Percentiles rank a stretch among this genome's conserved stretches.
Evolutionary conservation across 1,140 invertebrate genomes (phyloP).

Genomic region (Kradibia gibbosae): DNA sequence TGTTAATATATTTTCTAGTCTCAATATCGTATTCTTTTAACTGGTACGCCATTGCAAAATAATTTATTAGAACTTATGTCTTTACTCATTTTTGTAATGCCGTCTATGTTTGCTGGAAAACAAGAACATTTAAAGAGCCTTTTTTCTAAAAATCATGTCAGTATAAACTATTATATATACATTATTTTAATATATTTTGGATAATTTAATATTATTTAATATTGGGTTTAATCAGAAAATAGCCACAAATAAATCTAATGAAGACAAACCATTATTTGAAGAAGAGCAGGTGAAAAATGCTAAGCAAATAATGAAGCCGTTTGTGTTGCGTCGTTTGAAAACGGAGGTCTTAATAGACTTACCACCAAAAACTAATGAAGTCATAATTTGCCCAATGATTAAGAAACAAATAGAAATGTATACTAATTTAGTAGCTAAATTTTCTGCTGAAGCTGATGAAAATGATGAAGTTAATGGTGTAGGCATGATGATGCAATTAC

Average conservation of each 20-base stretch:
- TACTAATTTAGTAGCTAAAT: constrained; percentile 81
- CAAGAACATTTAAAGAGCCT: constrained; percentile 90
- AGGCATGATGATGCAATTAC: constrained; percentile 90
- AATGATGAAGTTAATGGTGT: constrained; percentile 77
- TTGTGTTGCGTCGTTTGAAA: constrained; percentile 93
- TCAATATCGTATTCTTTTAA: constrained; percentile 86
- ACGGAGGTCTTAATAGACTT: constrained; percentile 86
- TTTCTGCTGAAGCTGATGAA: constrained; percentile 77
- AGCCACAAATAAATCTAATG: constrained; percentile 68
- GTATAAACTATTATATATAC: constrained; percentile 55
- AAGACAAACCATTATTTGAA: constrained; percentile 84
- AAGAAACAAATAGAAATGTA: constrained; percentile 84
- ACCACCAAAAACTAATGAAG: constrained; percentile 84
- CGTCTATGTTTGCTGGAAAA: constrained; percentile 91
- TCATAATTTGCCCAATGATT: constrained; percentile 79
- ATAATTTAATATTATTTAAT: too few relatives aligned
- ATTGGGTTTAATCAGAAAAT: too few relatives aligned
- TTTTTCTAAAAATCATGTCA: constrained; percentile 82
- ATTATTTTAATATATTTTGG: constrained; percentile 41
- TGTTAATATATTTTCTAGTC: constrained; percentile 75
- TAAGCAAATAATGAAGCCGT: constrained; percentile 96
- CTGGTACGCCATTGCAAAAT: constrained; percentile 96
- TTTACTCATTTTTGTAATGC: constrained; percentile 95
- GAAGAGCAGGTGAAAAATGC: constrained; percentile 91
- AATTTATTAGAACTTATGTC: constrained; percentile 97